These are phyloP conservation scores for Motacilla tschutschensis DNA, from an alignment of 2,113 vertebrate species.

Conservation along the genomic window DNA sequence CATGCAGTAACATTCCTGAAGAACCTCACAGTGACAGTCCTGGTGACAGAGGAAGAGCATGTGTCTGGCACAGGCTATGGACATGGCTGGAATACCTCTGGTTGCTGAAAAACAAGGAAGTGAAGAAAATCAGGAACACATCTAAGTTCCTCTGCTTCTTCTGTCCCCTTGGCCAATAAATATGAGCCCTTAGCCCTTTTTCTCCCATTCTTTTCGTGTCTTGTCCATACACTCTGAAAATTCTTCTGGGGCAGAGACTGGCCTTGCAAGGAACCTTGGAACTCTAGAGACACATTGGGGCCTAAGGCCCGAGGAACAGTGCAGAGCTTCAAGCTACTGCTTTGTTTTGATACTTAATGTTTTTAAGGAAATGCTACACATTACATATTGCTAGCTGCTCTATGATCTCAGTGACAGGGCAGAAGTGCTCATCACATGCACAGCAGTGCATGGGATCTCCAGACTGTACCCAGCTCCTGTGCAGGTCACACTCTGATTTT, in stretches of 20 bases:
- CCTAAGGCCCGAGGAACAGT: neutral
- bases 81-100: neutral
- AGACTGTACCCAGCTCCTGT: fast-evolving
- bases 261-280: neutral
- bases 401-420: neutral
- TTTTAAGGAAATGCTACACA: neutral
- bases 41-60: neutral
- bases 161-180: neutral
- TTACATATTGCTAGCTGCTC: neutral
- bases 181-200: neutral
- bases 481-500: neutral
- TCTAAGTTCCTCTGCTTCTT: neutral
- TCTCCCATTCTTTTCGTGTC: neutral
- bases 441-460: neutral
- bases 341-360: neutral
- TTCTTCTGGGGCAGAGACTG: neutral
- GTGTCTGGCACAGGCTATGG: fast-evolving
- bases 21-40: neutral
- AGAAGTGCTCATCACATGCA: neutral
- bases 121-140: neutral
- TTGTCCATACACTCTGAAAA: neutral
- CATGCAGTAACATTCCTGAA: neutral
- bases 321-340: neutral
- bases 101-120: fast-evolving
- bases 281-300: neutral